Evolutionary conservation across 2,888 invertebrate genomes (phyloP), one percentile per base, ranked within the genome.

Genomic region (Cephus sareptanus): DNA sequence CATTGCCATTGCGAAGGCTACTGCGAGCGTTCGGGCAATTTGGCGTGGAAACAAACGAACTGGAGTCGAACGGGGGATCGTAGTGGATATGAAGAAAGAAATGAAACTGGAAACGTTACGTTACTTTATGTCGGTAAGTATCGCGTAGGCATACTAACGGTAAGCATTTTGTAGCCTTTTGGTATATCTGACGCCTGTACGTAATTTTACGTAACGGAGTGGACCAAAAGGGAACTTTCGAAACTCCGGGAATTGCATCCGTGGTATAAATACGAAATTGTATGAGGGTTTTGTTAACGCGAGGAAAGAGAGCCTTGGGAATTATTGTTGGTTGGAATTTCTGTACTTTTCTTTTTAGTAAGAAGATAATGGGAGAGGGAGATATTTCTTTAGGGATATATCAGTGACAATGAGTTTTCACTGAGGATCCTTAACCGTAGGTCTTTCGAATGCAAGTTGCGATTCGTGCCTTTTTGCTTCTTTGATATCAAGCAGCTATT

Each of bases 1-100:
- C 71, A 71, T 34, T n/a, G 71, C 33, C 71, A 34, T 34, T 31
- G 71, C 71, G 33, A 56, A 56, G 23, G 56, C 56, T 56, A 9
- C 56, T 56, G 56, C 23, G 56, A 56, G 56, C 23, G 56, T 76
- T n/a, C 78, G 76, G 76, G 79, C 81, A 86, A 86, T 85, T 87
- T 87, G 83, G 85, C 84, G 75, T 75, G 73, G 79, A 83, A 85
- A 85, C 83, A 84, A 87, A 85, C 83, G 82, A 80, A 83, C 71
- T 73, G 73, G 35, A 40, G 69, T 79, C 34, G 33, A 80, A 76
- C 31, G 15, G 34, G 33, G 34, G 33, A 40, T 69, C 37, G 56
- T 23, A 31, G 73, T 33, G 73, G 70, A 40, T 31, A 69, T 15
- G 73, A 37, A 73, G 73, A 73, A 31, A 40, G 69, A 34, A 73